Base-by-base conservation (phyloP, 2,888 invertebrate genomes). In the Lymantria dispar region DNA sequence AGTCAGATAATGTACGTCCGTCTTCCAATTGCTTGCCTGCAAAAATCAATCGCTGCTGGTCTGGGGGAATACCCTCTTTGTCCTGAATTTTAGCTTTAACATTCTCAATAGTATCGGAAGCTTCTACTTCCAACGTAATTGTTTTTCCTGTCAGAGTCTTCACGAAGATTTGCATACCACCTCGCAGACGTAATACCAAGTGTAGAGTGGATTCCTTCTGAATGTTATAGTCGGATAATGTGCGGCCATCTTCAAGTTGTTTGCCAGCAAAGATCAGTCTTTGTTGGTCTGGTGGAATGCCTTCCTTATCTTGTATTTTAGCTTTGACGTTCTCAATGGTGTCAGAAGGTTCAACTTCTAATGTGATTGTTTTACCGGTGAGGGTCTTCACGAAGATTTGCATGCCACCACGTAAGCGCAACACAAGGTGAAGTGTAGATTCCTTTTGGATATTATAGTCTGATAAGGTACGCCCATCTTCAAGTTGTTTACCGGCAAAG, bases 161-260 rank as follows among this genome's bases (percentile, higher is more conserved):
- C 0, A 74, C 72, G 22, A 73, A 73, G 3, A 74, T 74, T 48
- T 74, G 74, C 72, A 74, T 74, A 50, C 74, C 74, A 40, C 74
- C 74, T 39, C 74, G 57, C 0, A 74, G 58, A 59, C 74, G 71
- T 0, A 74, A 13, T 0, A 74, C 74, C 0, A 74, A 54, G 0
- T 74, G 74, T 0, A 74, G 50, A 0, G 74, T 74, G 0, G 74
- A 74, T 5, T 74, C 74, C 3, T 74, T 74, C n/a, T 74, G 74
- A 0, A 74, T 74, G 1, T 74, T 74, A 33, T 74, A 74, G 1
- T 74, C 73, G 0, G 73, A 74, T 0, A 74, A 5, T 0, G 73
- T 74, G 10, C 73, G 72, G 0, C 73, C 73, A 38, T 74, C 74
- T 53, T 74, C 74, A 0, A 74, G 0, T 33, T 74, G 74, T 12